These are phyloP conservation scores for Bombus affinis DNA, from an alignment of 1,140 invertebrate genomes.

Conservation along the genomic window DNA sequence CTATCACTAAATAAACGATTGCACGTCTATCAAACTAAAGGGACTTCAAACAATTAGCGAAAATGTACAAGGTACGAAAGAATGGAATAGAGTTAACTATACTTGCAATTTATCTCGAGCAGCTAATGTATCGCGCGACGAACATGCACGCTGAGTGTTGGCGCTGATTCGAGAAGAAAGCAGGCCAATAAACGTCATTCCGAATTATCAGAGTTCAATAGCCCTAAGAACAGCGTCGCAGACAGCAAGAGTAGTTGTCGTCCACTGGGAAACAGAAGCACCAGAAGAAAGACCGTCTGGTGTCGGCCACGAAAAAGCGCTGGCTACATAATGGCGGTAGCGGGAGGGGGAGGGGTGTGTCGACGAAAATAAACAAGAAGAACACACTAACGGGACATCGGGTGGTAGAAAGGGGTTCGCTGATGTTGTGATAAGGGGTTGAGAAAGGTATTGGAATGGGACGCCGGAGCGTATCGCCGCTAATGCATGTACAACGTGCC, in stretches of 20 bases:
- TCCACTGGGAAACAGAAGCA: background rate
- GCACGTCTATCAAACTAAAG: background rate
- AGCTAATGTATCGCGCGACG: background rate
- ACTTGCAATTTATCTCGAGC: constrained; percentile 3
- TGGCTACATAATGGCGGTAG: constrained; percentile 16
- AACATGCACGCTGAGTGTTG: background rate
- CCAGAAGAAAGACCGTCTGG: constrained; percentile 9
- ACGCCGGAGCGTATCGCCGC: constrained; percentile 33
- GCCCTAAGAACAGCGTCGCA: constrained; percentile 16
- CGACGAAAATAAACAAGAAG: constrained; percentile 36
- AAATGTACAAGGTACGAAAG: background rate
- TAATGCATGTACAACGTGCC: constrained; percentile 53
- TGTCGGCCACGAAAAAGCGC: constrained; percentile 7
- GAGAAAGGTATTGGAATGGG: background rate
- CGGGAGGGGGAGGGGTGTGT: background rate
- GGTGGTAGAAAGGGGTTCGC: background rate
- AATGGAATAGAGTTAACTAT: background rate
- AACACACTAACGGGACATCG: constrained; percentile 8
- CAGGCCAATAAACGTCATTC: constrained; percentile 31
- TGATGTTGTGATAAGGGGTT: background rate
- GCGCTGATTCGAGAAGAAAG: constrained; percentile 27
- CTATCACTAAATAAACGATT: no score
- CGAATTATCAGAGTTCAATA: constrained; percentile 43
- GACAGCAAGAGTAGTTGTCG: background rate
- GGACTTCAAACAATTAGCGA: no score